Evolutionary conservation across 2,888 invertebrate genomes (phyloP), one percentile per base, ranked within the genome.

Genomic region (Heliconius erato): DNA sequence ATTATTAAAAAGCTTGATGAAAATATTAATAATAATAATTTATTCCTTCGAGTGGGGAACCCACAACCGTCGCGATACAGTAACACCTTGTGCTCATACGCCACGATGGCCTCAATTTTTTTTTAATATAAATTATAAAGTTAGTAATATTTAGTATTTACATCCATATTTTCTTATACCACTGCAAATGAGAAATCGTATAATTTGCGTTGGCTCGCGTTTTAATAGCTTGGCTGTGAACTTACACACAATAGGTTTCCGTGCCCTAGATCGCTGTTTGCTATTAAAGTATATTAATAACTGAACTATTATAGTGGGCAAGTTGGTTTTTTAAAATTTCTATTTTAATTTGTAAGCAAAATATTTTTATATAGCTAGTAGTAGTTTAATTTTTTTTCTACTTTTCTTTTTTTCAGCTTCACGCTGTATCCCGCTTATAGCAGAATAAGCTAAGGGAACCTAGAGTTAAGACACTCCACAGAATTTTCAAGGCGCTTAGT

Each of bases 171-270:
- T 72, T 74, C 23, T 32, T 63, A 76, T 77, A 74, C 65, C 59
- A 80, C 81, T 74, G 81, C 79, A 83, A 84, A 83, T 80, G 78
- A 69, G 79, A 78, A 84, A 80, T 76, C 78, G 69, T 80, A 80
- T 79, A 76, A 67, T 83, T 83, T 71, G 82, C 67, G 69, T 83
- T 84, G 84, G 84, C 84, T 82, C 82, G 65, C 26, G 71, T 80
- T 83, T 83, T 83, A 84, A 84, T 84, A 79, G 83, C 83, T 84
- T 84, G 83, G 84, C 84, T 84, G 71, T 80, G 83, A 81, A 83
- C 83, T 79, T 76, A 82, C 44, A 80, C 59, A 82, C 80, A 82
- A 83, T 83, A 83, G 82, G 82, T 83, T 83, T 79, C 79, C 74
- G 69, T 83, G 83, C 69, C 83, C 84, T 74, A 84, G 80, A 83